Evolutionary conservation across 92 coral and sea anemone genomes (phyloP).

Genomic region (Parazoanthus atlanticus): DNA sequence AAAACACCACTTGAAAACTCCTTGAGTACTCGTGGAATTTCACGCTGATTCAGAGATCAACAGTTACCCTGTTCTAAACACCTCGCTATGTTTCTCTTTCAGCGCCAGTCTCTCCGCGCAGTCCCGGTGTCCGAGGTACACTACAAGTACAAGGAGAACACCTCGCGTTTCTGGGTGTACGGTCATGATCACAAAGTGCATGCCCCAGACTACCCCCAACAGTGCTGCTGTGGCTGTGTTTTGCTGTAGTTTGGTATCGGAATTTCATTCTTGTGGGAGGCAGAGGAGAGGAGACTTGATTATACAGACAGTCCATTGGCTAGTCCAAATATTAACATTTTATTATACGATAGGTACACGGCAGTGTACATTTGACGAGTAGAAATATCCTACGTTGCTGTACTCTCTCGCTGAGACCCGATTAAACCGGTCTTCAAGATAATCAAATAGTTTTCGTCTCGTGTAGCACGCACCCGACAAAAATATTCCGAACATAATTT

Average conservation of each 20-base stretch:
- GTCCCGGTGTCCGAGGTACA: constrained; percentile 88
- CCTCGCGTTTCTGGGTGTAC: constrained; percentile 82
- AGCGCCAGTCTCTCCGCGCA: constrained; percentile 87
- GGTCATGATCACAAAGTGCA: constrained; percentile 87
- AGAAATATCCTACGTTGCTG: too few relatives aligned
- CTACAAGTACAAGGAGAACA: constrained; percentile 76
- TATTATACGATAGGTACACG: neutral
- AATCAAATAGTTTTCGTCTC: too few relatives aligned
- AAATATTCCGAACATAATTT: too few relatives aligned
- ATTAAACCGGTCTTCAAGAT: too few relatives aligned
- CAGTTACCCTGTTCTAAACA: too few relatives aligned
- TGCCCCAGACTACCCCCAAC: constrained; percentile 92
- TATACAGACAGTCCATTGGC: neutral
- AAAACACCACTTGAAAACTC: neutral
- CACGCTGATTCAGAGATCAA: too few relatives aligned
- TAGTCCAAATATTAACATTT: too few relatives aligned
- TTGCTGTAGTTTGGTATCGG: constrained; percentile 40
- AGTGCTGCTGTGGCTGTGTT: constrained; percentile 85
- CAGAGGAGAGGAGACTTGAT: neutral
- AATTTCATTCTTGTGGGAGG: neutral
- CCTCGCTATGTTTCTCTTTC: neutral
- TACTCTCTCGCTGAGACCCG: too few relatives aligned
- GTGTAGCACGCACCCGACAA: too few relatives aligned
- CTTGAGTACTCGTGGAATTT: neutral
- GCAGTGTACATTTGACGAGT: too few relatives aligned